These are phyloP conservation scores for Xyrichtys novacula DNA, from an alignment of 2,797 vertebrate genomes.

Conservation along the genomic window DNA sequence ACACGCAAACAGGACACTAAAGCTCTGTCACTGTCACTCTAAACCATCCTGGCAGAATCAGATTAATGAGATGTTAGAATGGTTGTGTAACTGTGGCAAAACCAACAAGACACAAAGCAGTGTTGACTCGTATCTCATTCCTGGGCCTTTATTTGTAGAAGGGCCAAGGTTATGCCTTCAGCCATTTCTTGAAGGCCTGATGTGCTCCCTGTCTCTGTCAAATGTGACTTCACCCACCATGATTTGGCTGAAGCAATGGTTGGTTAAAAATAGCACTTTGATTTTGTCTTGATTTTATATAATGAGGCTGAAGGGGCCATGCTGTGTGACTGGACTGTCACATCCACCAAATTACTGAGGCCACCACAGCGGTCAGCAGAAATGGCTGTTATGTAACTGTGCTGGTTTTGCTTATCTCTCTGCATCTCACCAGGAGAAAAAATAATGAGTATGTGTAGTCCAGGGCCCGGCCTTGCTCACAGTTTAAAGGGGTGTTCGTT, in stretches of 20 bases:
- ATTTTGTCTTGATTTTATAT: constrained; percentile 45
- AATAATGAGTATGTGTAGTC: constrained; percentile 33
- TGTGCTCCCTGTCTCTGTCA: not conserved
- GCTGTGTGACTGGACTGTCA: constrained; percentile 40
- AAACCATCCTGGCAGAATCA: constrained; percentile 50
- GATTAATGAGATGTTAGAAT: constrained; percentile 46
- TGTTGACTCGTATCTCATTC: constrained; percentile 9
- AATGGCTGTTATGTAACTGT: constrained; percentile 61
- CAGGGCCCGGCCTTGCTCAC: constrained; percentile 1
- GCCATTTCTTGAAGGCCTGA: not conserved
- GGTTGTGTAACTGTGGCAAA: constrained; percentile 43
- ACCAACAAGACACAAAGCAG: constrained; percentile 29
- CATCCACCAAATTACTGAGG: constrained; percentile 45
- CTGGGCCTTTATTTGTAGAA: not conserved
- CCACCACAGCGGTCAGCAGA: constrained; percentile 49
- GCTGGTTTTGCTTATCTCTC: constrained; percentile 50
- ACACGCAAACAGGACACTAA: constrained; percentile 8
- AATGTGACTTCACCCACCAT: not conserved
- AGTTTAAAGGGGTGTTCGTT: constrained; percentile 8
- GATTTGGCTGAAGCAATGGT: not conserved
- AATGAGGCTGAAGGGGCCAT: constrained; percentile 23
- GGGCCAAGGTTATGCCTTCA: not conserved
- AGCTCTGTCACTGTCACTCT: constrained; percentile 6
- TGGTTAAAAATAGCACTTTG: constrained; percentile 5
- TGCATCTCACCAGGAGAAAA: constrained; percentile 27